A percentile compares a stretch with the other conserved stretches of the same genome.
Conservation (phyloP, 1,140 invertebrate species). For the Cephus cinctus region DNA sequence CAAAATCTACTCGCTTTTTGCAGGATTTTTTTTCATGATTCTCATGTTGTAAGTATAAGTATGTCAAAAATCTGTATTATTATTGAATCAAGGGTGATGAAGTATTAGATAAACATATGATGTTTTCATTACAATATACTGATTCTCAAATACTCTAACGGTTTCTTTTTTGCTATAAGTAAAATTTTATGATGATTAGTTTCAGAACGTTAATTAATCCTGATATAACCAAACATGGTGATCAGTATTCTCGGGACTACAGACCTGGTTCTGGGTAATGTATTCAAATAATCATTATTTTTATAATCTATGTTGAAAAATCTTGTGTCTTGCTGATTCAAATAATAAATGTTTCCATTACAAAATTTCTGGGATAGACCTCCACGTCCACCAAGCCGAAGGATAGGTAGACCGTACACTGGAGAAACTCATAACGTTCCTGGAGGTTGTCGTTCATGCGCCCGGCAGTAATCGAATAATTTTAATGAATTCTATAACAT, state of each 20-base stretch:
- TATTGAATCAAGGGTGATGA: slow-evolving; percentile 1
- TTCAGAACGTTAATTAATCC: slow-evolving; percentile 34
- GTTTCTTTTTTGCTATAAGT: neutral
- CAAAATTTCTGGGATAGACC: slow-evolving; percentile 11
- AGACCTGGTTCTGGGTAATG: slow-evolving; percentile 34
- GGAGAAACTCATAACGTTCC: slow-evolving; percentile 30
- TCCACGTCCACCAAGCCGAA: slow-evolving; percentile 25
- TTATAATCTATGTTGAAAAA: neutral
- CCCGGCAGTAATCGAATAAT: slow-evolving; percentile 14
- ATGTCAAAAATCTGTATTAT: neutral
- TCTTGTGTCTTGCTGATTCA: neutral
- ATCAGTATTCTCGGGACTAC: slow-evolving; percentile 24
- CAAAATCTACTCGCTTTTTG: slow-evolving; percentile 24
- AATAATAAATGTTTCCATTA: slow-evolving; percentile 7
- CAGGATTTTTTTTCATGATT: slow-evolving; percentile 26
- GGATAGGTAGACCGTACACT: slow-evolving; percentile 26
- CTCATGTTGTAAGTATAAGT: slow-evolving; percentile 38
- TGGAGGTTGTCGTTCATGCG: slow-evolving; percentile 40
- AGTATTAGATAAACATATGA: neutral
- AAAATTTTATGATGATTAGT: slow-evolving; percentile 19
- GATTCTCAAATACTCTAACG: neutral
- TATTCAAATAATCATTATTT: no score
- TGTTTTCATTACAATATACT: neutral
- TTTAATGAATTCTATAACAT: slow-evolving; percentile 6
- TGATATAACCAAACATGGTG: slow-evolving; percentile 17